Evolutionary conservation across 1,140 invertebrate species (phyloP).

Genomic region (Gonioctena quinquepunctata): DNA sequence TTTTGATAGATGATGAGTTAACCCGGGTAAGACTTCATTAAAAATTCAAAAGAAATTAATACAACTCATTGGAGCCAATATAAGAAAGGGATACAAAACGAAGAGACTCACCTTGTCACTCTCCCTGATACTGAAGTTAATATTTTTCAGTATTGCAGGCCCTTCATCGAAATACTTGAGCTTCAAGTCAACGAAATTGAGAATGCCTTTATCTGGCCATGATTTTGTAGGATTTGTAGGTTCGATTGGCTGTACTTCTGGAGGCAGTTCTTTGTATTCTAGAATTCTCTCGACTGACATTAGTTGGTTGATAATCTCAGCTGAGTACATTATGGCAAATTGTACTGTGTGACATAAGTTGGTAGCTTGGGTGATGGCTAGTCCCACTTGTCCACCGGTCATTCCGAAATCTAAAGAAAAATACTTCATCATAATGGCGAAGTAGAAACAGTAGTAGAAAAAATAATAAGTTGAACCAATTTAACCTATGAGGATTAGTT

Average conservation of each 20-base stretch:
- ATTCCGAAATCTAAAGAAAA: conserved; percentile 9
- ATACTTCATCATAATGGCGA: no score
- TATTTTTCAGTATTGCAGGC: conserved; percentile 62
- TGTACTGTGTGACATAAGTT: conserved; percentile 63
- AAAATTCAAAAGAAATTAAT: no score
- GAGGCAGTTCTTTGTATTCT: conserved; percentile 69
- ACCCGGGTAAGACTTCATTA: no score
- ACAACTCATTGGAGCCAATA: no score
- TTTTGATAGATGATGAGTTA: no score
- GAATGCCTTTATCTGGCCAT: conserved; percentile 56
- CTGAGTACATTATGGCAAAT: conserved; percentile 71
- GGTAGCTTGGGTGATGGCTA: conserved; percentile 62
- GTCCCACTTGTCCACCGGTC: conserved; percentile 56
- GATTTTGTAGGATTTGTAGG: conserved; percentile 45
- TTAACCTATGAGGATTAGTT: no score
- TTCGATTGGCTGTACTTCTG: conserved; percentile 61
- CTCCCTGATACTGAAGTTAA: conserved; percentile 65
- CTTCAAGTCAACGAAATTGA: conserved; percentile 58
- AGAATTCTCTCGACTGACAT: conserved; percentile 78
- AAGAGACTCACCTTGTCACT: conserved; percentile 73
- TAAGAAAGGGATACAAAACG: no score
- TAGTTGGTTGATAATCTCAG: conserved; percentile 79
- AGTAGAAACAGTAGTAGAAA: no score
- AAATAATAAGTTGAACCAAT: no score
- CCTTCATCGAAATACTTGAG: conserved; percentile 61